Conservation (phyloP, 2,113 vertebrate genomes). For the Equus przewalskii region DNA sequence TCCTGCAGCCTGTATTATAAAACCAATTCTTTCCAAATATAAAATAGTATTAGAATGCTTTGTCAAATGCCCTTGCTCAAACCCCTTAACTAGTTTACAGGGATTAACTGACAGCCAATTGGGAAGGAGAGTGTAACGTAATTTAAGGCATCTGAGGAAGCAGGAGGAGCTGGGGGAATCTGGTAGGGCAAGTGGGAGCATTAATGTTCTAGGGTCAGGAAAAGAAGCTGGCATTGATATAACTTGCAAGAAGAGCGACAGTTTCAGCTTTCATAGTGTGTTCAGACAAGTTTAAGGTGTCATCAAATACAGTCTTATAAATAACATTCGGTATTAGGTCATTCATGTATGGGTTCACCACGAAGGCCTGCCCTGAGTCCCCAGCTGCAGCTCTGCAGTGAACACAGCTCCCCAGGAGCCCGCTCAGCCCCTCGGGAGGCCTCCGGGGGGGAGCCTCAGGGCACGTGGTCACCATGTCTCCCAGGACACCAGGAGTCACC, state of each 20-base stretch:
- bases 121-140: background rate
- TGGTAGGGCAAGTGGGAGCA: background rate
- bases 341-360: background rate
- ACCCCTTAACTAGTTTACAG: background rate
- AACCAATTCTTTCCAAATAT: background rate
- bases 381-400: background rate
- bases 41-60: background rate
- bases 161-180: background rate
- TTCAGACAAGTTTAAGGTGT: background rate
- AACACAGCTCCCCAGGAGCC: background rate
- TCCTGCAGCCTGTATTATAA: background rate
- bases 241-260: background rate
- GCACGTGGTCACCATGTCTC: too few relatives aligned
- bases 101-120: background rate
- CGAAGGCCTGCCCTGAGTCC: background rate
- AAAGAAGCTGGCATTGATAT: background rate
- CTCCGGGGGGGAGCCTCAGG: background rate
- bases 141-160: background rate
- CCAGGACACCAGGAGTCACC: background rate
- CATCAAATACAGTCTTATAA: background rate
- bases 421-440: rapidly evolving
- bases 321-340: background rate
- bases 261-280: background rate
- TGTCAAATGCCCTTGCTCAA: background rate
- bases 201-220: background rate